Evolutionary conservation across 1,140 invertebrate genomes (phyloP).

Genomic region (Muscidifurax raptorellus): DNA sequence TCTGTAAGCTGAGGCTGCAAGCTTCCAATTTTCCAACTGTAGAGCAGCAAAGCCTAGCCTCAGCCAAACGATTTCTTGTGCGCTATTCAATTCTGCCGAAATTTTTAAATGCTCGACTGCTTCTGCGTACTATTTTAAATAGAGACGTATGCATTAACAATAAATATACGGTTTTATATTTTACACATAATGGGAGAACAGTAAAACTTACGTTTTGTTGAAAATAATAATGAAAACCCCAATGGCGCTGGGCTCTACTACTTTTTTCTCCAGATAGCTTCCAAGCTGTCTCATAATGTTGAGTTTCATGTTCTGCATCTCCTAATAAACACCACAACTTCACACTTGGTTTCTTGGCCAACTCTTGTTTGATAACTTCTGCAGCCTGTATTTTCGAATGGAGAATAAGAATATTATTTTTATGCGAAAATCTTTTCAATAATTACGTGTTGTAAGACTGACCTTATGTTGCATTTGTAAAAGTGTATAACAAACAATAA

Average conservation of each 20-base stretch:
- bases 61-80: constrained; percentile 90
- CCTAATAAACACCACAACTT: constrained; percentile 93
- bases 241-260: constrained; percentile 88
- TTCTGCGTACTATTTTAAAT: constrained; percentile 79
- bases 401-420: constrained; percentile 5
- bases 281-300: constrained; percentile 93
- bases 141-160: constrained; percentile 16
- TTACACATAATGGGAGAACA: not conserved
- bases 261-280: constrained; percentile 87
- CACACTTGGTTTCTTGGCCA: constrained; percentile 88
- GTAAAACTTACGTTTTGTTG: constrained; percentile 77
- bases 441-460: constrained; percentile 14
- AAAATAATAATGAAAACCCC: constrained; percentile 86
- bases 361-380: constrained; percentile 89
- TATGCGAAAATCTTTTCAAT: not conserved
- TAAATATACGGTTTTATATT: constrained; percentile 21
- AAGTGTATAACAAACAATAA: constrained; percentile 92
- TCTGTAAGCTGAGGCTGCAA: constrained; percentile 89
- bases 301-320: constrained; percentile 83
- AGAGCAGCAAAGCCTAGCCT: constrained; percentile 91
- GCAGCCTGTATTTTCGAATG: constrained; percentile 81
- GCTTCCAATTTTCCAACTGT: constrained; percentile 86
- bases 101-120: constrained; percentile 87
- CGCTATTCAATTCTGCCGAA: constrained; percentile 88
- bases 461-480: constrained; percentile 90